Evolutionary conservation across 2,888 invertebrate genomes (phyloP).

Genomic region (Hymenopus coronatus): DNA sequence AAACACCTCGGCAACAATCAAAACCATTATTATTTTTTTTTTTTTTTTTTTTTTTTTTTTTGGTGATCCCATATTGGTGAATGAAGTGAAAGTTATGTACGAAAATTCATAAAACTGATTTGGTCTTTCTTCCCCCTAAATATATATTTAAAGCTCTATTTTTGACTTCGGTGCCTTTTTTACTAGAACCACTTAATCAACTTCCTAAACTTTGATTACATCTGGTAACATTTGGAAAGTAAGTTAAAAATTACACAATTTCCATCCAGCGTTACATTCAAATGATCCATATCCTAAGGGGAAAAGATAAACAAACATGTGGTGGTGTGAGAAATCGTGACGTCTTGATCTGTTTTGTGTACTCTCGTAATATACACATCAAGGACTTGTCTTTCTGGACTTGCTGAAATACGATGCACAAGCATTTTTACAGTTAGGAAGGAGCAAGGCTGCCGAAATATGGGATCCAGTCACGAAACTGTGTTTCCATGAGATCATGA

Average conservation of each 20-base stretch:
- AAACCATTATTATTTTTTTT: too few species aligned
- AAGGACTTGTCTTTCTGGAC: neutral
- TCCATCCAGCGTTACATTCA: neutral
- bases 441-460: neutral
- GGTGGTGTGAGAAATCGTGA: neutral
- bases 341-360: neutral
- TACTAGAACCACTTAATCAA: too few species aligned
- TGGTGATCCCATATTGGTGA: too few species aligned
- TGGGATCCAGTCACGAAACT: neutral
- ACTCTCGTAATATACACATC: neutral
- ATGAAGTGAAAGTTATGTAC: too few species aligned
- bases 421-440: neutral
- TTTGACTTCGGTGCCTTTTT: too few species aligned
- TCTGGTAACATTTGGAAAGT: neutral
- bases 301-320: neutral
- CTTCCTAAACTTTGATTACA: too few species aligned
- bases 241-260: neutral
- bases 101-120: too few species aligned
- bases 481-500: neutral
- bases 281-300: neutral
- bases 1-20: too few species aligned
- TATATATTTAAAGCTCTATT: too few species aligned
- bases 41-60: too few species aligned
- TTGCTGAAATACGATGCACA: neutral
- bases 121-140: too few species aligned